Percentiles rank a stretch among this genome's conserved stretches.
These are phyloP conservation scores for Tetranychus piercei DNA, from an alignment of 2,888 invertebrate genomes.

Conservation along the genomic window DNA sequence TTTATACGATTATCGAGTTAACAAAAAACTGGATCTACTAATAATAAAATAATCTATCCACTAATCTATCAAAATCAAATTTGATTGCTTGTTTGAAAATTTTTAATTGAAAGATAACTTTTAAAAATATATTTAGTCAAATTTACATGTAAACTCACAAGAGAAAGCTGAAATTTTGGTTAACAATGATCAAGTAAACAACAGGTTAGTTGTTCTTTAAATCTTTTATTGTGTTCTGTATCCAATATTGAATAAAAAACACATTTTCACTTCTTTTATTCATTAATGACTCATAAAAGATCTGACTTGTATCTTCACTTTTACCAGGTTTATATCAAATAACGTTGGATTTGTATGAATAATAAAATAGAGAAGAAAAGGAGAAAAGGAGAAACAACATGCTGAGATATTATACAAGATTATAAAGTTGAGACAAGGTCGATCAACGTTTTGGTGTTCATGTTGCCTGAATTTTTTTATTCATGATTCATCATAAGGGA, in stretches of 20 bases:
- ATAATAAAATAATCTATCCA: too few relatives aligned
- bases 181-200: not conserved
- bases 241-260: not conserved
- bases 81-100: too few relatives aligned
- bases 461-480: not conserved
- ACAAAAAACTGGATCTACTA: too few relatives aligned
- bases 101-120: too few relatives aligned
- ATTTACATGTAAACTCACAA: too few relatives aligned
- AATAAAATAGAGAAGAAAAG: not conserved
- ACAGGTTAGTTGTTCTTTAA: not conserved
- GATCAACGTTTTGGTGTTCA: not conserved
- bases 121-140: too few relatives aligned
- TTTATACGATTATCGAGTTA: too few relatives aligned
- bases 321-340: not conserved
- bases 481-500: not conserved
- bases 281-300: not conserved
- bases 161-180: too few relatives aligned
- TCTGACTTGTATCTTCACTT: not conserved
- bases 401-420: not conserved
- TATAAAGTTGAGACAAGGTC: not conserved
- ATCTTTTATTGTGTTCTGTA: not conserved
- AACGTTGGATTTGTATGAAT: not conserved
- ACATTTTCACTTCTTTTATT: not conserved
- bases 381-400: not conserved
- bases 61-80: too few relatives aligned